Conservation (phyloP, 2,797 vertebrate species). For the Uromys caudimaculatus region DNA sequence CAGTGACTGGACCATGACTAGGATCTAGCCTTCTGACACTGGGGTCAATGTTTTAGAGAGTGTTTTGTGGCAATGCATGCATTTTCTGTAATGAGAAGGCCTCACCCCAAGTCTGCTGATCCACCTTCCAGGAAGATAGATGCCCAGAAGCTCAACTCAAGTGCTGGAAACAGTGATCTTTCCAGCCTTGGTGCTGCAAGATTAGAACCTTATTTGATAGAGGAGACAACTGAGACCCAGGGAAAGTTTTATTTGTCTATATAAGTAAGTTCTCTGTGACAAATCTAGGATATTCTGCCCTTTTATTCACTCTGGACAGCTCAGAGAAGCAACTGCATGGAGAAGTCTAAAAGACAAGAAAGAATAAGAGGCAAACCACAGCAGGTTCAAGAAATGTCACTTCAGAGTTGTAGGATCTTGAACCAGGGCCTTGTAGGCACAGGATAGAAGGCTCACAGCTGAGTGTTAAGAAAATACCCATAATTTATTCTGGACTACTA, state of each 20-base stretch:
- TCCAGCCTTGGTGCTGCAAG: too few species aligned
- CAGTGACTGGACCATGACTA: neutral
- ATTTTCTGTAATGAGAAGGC: neutral
- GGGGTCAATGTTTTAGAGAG: neutral
- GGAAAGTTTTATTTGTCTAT: neutral
- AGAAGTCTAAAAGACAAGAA: neutral
- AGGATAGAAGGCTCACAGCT: neutral
- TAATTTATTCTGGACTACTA: neutral
- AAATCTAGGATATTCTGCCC: neutral
- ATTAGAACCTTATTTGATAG: neutral
- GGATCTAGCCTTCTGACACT: neutral
- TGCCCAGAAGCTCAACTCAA: neutral
- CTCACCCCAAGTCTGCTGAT: neutral
- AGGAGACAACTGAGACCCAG: neutral
- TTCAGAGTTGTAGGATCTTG: neutral
- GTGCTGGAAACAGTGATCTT: neutral
- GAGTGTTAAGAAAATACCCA: neutral
- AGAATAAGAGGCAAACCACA: rapidly evolving
- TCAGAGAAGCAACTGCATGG: neutral
- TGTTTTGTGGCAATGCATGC: neutral
- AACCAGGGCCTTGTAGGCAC: rapidly evolving
- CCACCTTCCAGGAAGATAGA: neutral
- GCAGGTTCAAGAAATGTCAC: rapidly evolving
- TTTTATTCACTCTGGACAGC: neutral
- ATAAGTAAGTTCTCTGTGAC: neutral